Evolutionary conservation across 2,113 vertebrate genomes (phyloP).

Genomic region (Heloderma charlesbogerti): DNA sequence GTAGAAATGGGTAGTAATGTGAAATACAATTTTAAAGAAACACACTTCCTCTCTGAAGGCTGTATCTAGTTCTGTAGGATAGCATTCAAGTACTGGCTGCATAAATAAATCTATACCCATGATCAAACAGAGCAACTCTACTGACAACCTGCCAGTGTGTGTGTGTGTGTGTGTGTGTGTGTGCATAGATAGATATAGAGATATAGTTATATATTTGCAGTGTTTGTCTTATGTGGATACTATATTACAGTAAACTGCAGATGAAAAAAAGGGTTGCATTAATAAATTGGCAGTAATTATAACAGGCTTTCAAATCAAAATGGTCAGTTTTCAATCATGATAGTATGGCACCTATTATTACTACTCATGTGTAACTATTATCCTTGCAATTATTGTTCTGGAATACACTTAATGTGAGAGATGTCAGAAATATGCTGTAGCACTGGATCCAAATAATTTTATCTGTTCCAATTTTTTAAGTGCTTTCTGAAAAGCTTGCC

Average conservation of each 20-base stretch:
- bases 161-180: neutral
- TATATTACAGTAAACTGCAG: neutral
- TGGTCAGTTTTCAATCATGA: neutral
- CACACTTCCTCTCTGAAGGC: neutral
- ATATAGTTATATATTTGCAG: too few relatives aligned
- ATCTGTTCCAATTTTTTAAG: too few relatives aligned
- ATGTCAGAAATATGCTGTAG: neutral
- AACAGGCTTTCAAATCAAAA: neutral
- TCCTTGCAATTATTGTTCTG: neutral
- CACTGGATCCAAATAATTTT: neutral
- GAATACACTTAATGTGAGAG: neutral
- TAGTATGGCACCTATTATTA: neutral
- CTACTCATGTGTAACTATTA: neutral
- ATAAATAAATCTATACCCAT: neutral
- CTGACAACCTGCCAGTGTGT: neutral
- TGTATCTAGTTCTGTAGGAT: neutral
- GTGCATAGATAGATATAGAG: too few relatives aligned
- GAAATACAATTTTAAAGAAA: neutral
- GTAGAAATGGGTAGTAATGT: neutral
- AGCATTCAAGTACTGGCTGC: neutral
- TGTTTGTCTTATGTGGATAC: neutral
- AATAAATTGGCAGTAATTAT: neutral
- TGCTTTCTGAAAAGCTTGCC: neutral
- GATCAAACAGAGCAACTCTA: too few relatives aligned
- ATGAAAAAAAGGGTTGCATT: neutral